Percentiles rank a stretch among this genome's conserved stretches.
These are phyloP conservation scores for Meloidogyne chitwoodi DNA, from an alignment of 1,140 invertebrate genomes.

Conservation along the genomic window DNA sequence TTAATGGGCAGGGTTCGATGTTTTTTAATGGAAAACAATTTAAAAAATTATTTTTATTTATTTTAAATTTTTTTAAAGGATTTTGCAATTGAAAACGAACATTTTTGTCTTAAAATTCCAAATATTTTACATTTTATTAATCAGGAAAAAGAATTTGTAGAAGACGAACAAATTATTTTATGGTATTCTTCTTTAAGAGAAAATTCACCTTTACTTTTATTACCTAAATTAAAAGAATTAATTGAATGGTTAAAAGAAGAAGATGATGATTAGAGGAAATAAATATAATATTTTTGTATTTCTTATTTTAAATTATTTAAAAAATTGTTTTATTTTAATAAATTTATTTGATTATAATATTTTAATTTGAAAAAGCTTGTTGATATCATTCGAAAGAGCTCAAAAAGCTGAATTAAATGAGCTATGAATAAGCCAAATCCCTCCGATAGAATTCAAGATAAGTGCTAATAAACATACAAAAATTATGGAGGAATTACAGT, in stretches of 20 bases:
- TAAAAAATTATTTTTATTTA: background rate
- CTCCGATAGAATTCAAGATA: too few species aligned
- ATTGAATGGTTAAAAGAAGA: background rate
- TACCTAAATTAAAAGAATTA: background rate
- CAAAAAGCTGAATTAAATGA: too few species aligned
- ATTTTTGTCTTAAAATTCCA: slow-evolving; percentile 14
- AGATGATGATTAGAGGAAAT: background rate
- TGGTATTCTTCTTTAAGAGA: slow-evolving; percentile 16
- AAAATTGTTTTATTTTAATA: too few species aligned
- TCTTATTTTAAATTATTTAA: too few species aligned
- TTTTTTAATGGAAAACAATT: background rate
- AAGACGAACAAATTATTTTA: slow-evolving; percentile 12
- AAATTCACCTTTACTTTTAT: background rate
- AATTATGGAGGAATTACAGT: too few species aligned
- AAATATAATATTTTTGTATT: too few species aligned
- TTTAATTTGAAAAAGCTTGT: too few species aligned
- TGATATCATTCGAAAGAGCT: too few species aligned
- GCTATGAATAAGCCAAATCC: too few species aligned
- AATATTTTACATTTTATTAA: slow-evolving; percentile 20
- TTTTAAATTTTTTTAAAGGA: slow-evolving; percentile 7
- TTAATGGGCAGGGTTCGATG: too few species aligned
- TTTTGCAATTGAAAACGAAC: background rate
- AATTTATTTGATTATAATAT: too few species aligned
- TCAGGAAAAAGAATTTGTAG: slow-evolving; percentile 9
- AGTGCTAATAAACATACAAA: too few species aligned